phyloP scores from a whole-genome alignment of 2,888 invertebrate species.

The Dasysyrphus albostriatus region DNA sequence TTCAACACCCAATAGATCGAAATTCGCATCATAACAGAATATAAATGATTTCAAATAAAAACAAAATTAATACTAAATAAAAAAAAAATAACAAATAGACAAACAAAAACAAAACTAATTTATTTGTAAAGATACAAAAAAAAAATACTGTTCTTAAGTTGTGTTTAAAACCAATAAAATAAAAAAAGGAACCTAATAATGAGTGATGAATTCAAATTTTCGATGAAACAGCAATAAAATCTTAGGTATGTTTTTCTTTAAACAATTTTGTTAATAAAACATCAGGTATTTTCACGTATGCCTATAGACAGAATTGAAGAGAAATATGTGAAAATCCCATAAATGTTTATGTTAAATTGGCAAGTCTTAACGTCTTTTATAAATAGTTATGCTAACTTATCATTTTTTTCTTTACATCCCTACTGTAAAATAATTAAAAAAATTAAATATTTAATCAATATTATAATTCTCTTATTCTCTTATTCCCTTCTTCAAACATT shows the following conservation, averaged over 20 bases:
- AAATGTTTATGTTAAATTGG: not conserved
- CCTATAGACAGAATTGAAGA: slow-evolving; percentile 1
- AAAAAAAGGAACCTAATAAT: not conserved
- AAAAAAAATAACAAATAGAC: not conserved
- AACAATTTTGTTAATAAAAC: not conserved
- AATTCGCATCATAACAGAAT: not conserved
- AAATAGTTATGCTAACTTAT: not conserved
- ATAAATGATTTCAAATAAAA: not conserved
- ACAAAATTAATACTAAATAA: not conserved
- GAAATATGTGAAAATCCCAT: not conserved
- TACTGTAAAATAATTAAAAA: not conserved
- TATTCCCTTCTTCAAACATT: no score
- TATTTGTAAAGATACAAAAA: not conserved
- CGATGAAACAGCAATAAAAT: not conserved
- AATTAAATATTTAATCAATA: no score
- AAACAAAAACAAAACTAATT: not conserved
- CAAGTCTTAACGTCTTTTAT: not conserved
- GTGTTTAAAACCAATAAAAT: not conserved
- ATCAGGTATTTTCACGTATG: slow-evolving; percentile 4
- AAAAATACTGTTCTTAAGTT: not conserved
- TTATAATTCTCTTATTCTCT: no score
- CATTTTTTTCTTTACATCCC: not conserved
- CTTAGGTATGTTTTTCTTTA: not conserved
- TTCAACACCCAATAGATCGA: not conserved
- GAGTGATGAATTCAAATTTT: not conserved